phyloP scores from a whole-genome alignment of 2,797 vertebrate species.

The Cercopithecus petaurista region DNA sequence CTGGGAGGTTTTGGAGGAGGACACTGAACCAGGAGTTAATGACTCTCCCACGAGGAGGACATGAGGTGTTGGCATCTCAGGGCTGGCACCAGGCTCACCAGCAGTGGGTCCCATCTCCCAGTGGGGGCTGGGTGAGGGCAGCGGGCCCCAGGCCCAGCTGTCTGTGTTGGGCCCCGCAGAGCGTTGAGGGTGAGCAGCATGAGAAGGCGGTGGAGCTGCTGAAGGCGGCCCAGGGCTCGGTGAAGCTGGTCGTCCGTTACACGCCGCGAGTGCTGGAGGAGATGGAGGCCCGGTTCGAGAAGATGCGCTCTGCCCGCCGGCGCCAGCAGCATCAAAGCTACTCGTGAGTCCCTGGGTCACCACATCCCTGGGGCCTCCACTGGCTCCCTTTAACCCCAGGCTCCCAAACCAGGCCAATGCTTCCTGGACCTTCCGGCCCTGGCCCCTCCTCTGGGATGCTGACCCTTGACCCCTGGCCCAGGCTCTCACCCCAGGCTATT shows the following conservation, averaged over 20 bases:
- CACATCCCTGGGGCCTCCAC: background rate
- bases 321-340: constrained; percentile 95
- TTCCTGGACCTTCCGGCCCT: background rate
- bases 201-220: constrained; percentile 95
- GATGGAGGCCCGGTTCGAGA: constrained; percentile 96
- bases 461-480: background rate
- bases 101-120: background rate
- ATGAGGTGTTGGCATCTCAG: background rate
- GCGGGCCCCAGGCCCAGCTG: background rate
- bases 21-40: background rate
- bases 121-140: background rate
- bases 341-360: constrained; percentile 87
- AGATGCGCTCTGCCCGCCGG: constrained; percentile 94
- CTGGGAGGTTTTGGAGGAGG: background rate
- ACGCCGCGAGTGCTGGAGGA: constrained; percentile 95
- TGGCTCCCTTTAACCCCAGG: background rate
- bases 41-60: background rate
- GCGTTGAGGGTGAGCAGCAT: constrained; percentile 94
- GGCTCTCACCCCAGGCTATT: background rate
- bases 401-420: background rate
- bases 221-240: constrained; percentile 94
- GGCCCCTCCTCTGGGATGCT: background rate
- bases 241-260: constrained; percentile 94
- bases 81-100: background rate
- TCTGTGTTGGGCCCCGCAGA: constrained; percentile 81